A percentile compares a stretch with the other conserved stretches of the same genome.
Conservation (phyloP, 2,888 invertebrate genomes). For the Tribolium freemani region DNA sequence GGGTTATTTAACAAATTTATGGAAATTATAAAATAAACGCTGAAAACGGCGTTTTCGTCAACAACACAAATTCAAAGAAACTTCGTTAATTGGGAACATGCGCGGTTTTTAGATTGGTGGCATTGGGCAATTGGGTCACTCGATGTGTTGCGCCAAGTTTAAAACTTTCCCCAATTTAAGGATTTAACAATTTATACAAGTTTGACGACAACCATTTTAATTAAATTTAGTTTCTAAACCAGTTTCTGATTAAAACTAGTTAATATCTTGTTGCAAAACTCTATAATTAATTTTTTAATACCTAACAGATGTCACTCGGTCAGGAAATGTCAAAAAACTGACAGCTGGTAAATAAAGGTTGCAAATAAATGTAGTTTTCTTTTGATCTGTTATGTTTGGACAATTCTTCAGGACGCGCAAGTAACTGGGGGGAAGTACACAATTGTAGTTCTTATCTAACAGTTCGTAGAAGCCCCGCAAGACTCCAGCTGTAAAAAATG, state of each 20-base stretch:
- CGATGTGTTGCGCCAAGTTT: not conserved
- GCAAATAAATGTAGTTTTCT: too few relatives aligned
- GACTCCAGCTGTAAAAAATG: slow-evolving; percentile 38
- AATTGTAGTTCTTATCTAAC: too few relatives aligned
- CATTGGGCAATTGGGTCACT: not conserved
- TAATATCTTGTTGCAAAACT: too few relatives aligned
- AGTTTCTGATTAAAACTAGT: too few relatives aligned
- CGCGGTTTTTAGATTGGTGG: not conserved
- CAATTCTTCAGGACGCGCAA: too few relatives aligned
- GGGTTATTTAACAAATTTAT: not conserved
- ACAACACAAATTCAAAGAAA: slow-evolving; percentile 20
- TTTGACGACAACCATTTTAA: too few relatives aligned
- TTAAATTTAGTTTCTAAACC: too few relatives aligned
- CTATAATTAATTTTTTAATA: too few relatives aligned
- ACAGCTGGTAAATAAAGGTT: too few relatives aligned
- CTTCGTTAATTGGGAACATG: not conserved
- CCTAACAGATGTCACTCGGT: not conserved
- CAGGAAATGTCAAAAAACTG: not conserved
- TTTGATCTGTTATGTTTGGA: too few relatives aligned
- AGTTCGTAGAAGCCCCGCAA: not conserved
- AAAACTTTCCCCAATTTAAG: not conserved
- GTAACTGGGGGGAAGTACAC: too few relatives aligned
- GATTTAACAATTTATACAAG: too few relatives aligned
- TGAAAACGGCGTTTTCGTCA: slow-evolving; percentile 3
- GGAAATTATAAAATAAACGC: slow-evolving; percentile 11